Percentiles rank a stretch among this genome's conserved stretches.
Evolutionary conservation across 1,140 invertebrate genomes (phyloP).

Genomic region (Metopolophium dirhodum): DNA sequence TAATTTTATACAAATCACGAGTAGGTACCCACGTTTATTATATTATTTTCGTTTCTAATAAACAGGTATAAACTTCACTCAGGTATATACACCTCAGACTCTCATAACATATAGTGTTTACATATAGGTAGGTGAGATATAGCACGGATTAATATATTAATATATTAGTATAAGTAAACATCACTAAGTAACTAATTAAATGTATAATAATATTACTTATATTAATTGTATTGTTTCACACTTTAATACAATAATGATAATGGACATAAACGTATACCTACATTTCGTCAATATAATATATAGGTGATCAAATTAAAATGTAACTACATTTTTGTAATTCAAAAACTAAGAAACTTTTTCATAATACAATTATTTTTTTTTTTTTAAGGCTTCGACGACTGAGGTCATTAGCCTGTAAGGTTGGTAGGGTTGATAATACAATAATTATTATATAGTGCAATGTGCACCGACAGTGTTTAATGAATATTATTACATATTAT

Average conservation of each 20-base stretch:
- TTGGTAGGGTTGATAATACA: too few species aligned
- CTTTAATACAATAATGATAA: neutral
- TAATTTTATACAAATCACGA: neutral
- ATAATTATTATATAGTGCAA: neutral
- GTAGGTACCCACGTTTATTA: too few species aligned
- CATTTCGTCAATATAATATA: neutral
- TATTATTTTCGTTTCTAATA: too few species aligned
- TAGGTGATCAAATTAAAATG: neutral
- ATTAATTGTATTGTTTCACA: neutral
- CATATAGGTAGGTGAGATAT: neutral
- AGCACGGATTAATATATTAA: too few species aligned
- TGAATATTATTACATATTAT: neutral
- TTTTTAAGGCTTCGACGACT: too few species aligned
- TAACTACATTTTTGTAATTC: neutral
- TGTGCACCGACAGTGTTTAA: neutral
- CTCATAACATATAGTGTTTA: neutral
- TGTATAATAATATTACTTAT: neutral
- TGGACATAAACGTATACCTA: neutral
- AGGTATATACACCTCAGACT: accelerated
- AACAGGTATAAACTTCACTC: too few species aligned
- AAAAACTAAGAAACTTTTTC: neutral
- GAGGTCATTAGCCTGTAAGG: too few species aligned
- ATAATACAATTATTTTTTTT: too few species aligned
- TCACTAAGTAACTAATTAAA: neutral
- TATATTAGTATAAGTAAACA: neutral